phyloP scores from a whole-genome alignment of 35 echinoderm and acorn worm genomes.

The Patiria miniata region DNA sequence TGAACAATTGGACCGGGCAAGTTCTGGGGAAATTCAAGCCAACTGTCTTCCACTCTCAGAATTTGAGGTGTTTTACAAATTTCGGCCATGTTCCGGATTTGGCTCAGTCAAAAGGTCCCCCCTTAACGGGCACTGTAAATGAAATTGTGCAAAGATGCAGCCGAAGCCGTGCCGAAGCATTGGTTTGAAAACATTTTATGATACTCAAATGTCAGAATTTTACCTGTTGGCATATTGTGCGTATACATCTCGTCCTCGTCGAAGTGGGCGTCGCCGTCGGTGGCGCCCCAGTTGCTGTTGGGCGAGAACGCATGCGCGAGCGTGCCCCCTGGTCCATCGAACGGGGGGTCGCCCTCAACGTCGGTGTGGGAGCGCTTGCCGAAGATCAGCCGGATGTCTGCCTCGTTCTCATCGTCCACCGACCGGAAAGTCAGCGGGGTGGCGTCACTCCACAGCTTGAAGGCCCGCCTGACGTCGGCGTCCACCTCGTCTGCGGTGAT shows the following conservation, averaged over 20 bases:
- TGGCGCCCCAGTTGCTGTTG: slow-evolving; percentile 68
- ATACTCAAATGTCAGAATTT: background rate
- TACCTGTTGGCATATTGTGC: background rate
- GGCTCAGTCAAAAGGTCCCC: too few relatives aligned
- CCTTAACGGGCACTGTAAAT: too few relatives aligned
- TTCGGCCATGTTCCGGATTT: too few relatives aligned
- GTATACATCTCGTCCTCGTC: slow-evolving; percentile 85
- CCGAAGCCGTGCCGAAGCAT: too few relatives aligned
- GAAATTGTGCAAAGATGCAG: too few relatives aligned
- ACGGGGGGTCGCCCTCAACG: slow-evolving; percentile 60
- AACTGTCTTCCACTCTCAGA: too few relatives aligned
- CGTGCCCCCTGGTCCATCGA: slow-evolving; percentile 80
- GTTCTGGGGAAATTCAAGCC: too few relatives aligned
- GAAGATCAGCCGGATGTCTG: slow-evolving; percentile 80
- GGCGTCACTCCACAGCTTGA: slow-evolving; percentile 89
- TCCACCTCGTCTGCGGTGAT: slow-evolving; percentile 61
- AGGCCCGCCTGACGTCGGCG: slow-evolving; percentile 54
- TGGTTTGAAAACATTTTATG: too few relatives aligned
- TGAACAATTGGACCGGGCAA: background rate
- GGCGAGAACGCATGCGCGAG: slow-evolving; percentile 90
- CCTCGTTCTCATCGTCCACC: background rate
- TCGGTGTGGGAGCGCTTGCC: slow-evolving; percentile 55
- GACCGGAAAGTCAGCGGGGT: slow-evolving; percentile 47
- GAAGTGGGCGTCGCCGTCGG: slow-evolving; percentile 86
- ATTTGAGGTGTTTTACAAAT: too few relatives aligned